Conservation (phyloP, 2,113 vertebrate genomes). For the Oostethus manadensis region DNA sequence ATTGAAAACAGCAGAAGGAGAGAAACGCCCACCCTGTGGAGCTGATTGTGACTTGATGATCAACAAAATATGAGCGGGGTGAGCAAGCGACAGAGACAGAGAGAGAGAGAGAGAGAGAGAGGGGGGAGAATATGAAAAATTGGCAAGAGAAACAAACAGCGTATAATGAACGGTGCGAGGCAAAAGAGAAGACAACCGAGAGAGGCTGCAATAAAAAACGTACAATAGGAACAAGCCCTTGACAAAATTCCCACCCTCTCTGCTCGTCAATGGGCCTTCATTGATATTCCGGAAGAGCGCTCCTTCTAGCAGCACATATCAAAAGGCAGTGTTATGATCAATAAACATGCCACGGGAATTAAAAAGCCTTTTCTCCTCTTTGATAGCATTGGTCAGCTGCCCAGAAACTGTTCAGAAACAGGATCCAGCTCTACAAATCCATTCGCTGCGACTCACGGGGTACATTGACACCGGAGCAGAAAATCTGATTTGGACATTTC, state of each 20-base stretch:
- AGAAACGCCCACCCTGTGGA: constrained; percentile 3
- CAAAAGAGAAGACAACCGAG: constrained; percentile 39
- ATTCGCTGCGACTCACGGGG: constrained; percentile 46
- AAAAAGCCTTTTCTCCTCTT: constrained; percentile 49
- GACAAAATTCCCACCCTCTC: constrained; percentile 60
- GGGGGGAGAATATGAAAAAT: constrained; percentile 22
- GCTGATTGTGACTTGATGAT: constrained; percentile 22
- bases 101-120: constrained; percentile 12
- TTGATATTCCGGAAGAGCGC: constrained; percentile 60
- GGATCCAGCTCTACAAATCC: constrained; percentile 41
- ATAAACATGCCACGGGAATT: constrained; percentile 67
- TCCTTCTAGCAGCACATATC: constrained; percentile 56
- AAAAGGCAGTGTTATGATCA: constrained; percentile 66
- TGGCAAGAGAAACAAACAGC: constrained; percentile 2
- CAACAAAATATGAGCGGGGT: constrained; percentile 35
- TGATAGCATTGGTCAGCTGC: constrained; percentile 65
- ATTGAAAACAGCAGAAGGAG: not conserved
- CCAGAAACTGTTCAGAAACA: constrained; percentile 59
- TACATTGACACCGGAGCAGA: constrained; percentile 54
- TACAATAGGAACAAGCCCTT: constrained; percentile 62
- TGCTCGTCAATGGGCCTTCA: constrained; percentile 58
- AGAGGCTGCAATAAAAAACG: constrained; percentile 42
- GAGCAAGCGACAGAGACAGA: constrained; percentile 18
- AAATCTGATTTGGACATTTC: constrained; percentile 57
- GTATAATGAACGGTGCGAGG: constrained; percentile 45